Base-by-base conservation (phyloP, 2,113 vertebrate species). In the Bubo bubo region DNA sequence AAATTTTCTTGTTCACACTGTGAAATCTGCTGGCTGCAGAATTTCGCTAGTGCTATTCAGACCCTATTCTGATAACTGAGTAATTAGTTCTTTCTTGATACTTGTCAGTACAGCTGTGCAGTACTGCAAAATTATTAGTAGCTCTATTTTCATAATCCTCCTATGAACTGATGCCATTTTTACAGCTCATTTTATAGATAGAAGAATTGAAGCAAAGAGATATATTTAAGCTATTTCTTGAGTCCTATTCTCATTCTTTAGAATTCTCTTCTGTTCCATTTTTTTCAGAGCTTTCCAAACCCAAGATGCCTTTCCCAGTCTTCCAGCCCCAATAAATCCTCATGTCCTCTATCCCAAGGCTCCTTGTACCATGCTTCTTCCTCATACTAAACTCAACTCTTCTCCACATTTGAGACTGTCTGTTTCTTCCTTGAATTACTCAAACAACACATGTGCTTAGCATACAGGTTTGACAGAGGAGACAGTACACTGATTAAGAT, bases 61-160 rank as follows among this genome's bases (percentile, higher is more conserved):
- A 83, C 52, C 34, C 63, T 77, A 34, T 72, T 83, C 63, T 80
- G 71, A 58, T 76, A 95, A 49, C 32, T 30, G 56, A 95, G 39
- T n/a, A 83, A 95, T 93, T 84, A 84, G 74, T 30, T 81, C 76
- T 74, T 82, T 81, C 71, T 86, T 91, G 76, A 59, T 23, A 74
- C 83, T 95, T 77, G n/a, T 74, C 76, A 81, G 84, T 79, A 86
- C 91, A 96, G 91, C 95, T 95, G 91, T 63, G 76, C 9, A 7
- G 34, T 52, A 62, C 68, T 91, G 70, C 37, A 89, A 66, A 91
- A 81, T 93, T 89, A 91, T 91, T 79, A 95, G 76, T 60, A 77
- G 35, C 23, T 84, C 86, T 95, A 89, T 89, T 96, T 96, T 81
- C 89, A 93, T 35, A 53, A 84, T 37, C 47, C 35, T 86, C n/a